Percentiles rank a stretch among this genome's conserved stretches.
These are phyloP conservation scores for Sturnus vulgaris DNA, from an alignment of 2,113 vertebrate genomes.

Conservation along the genomic window DNA sequence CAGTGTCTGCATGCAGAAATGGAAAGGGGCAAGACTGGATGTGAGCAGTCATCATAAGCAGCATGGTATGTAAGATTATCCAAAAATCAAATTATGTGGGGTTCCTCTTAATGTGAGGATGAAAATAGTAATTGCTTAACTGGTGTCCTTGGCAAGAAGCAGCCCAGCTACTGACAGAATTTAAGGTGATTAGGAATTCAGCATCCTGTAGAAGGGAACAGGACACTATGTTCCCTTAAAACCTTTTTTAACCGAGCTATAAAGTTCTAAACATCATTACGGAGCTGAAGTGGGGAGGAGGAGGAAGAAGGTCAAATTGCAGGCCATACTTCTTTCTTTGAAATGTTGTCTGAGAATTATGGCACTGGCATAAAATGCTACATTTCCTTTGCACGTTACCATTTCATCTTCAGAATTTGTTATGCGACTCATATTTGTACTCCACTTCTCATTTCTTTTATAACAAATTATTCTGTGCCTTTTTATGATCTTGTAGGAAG, in stretches of 20 bases:
- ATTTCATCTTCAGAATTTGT: conserved; percentile 44
- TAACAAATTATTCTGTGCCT: conserved; percentile 53
- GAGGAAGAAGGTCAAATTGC: background rate
- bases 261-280: background rate
- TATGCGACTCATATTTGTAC: conserved; percentile 47
- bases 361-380: conserved; percentile 31
- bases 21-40: background rate
- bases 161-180: background rate
- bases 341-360: conserved; percentile 19
- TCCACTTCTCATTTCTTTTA: conserved; percentile 29
- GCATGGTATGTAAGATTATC: background rate
- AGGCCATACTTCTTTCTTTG: background rate
- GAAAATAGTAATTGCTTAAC: background rate
- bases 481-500: conserved; percentile 57
- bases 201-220: background rate
- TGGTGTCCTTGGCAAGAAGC: background rate
- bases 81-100: background rate
- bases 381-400: conserved; percentile 22
- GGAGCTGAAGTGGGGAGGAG: background rate
- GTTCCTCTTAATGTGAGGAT: background rate
- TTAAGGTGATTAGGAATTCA: background rate
- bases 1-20: background rate
- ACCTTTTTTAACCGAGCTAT: background rate
- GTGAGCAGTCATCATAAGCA: background rate
- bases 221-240: background rate